These are phyloP conservation scores for Chaenodraco wilsoni DNA, from an alignment of 2,797 vertebrate genomes.

Conservation along the genomic window DNA sequence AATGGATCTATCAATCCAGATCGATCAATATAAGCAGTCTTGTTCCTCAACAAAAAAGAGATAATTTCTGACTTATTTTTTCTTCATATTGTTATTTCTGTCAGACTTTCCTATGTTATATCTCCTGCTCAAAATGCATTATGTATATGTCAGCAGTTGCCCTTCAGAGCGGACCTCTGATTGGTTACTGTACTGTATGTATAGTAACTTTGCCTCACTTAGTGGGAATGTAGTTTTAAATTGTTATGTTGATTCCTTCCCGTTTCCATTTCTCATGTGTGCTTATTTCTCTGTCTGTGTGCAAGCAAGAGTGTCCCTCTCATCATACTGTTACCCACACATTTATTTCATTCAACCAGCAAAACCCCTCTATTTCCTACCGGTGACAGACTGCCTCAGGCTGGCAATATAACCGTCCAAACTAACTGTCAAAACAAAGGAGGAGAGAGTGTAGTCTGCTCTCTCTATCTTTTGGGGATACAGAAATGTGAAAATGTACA, in stretches of 20 bases:
- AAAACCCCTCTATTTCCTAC: conserved; percentile 57
- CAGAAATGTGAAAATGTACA: conserved; percentile 1
- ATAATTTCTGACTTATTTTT: background rate
- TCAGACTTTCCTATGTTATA: background rate
- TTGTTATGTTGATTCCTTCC: background rate
- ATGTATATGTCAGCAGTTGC: background rate
- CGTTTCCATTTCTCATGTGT: background rate
- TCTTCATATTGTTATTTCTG: conserved; percentile 4
- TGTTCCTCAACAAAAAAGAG: background rate
- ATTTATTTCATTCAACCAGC: conserved; percentile 48
- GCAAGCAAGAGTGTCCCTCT: conserved; percentile 4
- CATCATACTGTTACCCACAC: conserved; percentile 10
- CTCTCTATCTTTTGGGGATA: background rate
- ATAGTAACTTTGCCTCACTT: background rate
- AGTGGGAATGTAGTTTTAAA: background rate
- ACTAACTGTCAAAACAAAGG: conserved; percentile 44
- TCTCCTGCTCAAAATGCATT: background rate
- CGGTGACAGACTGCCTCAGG: conserved; percentile 66
- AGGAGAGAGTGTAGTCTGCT: background rate
- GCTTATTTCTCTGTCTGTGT: background rate
- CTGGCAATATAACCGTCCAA: conserved; percentile 64
- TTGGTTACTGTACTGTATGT: background rate
- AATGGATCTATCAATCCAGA: no score
- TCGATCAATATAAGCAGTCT: no score
- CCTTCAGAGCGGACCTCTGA: background rate